Percentiles rank a stretch among this genome's conserved stretches.
phyloP scores from a whole-genome alignment of 2,888 invertebrate genomes.

The Oscheius sp. region DNA sequence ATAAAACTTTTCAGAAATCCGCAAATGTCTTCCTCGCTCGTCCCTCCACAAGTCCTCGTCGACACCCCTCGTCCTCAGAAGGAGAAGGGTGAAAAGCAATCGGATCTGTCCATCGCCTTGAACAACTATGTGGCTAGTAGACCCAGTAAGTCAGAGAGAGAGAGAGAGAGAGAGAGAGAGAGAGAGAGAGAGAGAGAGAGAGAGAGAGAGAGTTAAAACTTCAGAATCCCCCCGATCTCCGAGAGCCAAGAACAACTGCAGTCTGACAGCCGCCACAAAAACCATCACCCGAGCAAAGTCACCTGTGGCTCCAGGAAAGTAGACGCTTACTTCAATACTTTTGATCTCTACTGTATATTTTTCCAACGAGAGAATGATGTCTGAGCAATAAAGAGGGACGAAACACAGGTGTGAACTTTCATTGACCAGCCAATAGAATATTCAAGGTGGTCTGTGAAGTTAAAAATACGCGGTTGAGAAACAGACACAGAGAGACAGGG shows the following conservation, averaged over 20 bases:
- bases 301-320: constrained; percentile 17
- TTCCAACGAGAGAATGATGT: too few species aligned
- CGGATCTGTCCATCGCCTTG: constrained; percentile 20
- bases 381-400: not conserved
- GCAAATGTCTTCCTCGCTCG: constrained; percentile 29
- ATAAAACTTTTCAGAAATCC: too few species aligned
- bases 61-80: constrained; percentile 52
- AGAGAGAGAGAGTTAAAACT: not conserved
- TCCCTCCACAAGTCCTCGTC: constrained; percentile 53
- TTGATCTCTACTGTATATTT: too few species aligned
- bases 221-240: constrained; percentile 26
- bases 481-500: too few species aligned
- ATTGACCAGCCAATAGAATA: not conserved
- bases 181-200: not conserved
- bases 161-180: not conserved
- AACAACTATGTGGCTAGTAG: constrained; percentile 6
- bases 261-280: constrained; percentile 1
- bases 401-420: not conserved
- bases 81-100: constrained; percentile 5
- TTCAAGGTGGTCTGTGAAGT: too few species aligned
- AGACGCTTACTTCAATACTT: not conserved
- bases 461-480: too few species aligned
- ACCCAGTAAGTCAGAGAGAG: constrained; percentile 16
- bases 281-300: constrained; percentile 19
- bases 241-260: constrained; percentile 2